Base-by-base conservation (phyloP, 2,113 vertebrate species). In the Perca fluviatilis region DNA sequence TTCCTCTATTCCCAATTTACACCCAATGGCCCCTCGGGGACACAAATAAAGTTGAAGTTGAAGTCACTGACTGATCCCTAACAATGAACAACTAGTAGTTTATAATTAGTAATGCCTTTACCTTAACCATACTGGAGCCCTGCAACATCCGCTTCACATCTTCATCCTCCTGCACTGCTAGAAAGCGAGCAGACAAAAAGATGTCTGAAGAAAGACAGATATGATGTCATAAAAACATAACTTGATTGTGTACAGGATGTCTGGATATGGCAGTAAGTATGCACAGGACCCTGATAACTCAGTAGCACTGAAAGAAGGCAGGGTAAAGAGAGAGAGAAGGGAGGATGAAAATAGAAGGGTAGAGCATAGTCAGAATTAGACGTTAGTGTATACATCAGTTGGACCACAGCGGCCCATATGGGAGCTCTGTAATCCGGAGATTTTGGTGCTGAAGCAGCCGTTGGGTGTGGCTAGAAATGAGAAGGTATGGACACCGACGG, bases 91-190 rank as follows among this genome's bases (percentile, higher is more conserved):
- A 53, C 21, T 36, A 18, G 2, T 5, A 6, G 14, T 61, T 58
- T 1, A 14, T 0, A 43, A 46, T 43, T 0, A n/a, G 6, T 1
- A 33, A 23, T 71, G 80, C 75, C 85, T 86, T 58, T 72, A 89
- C 87, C 77, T 89, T 99, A 74, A 95, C 85, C 88, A 99, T 95
- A 64, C 83, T 90, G 21, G 97, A 96, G 15, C 98, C 98, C 56
- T 86, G 94, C 53, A 98, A 88, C 97, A 99, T 97, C 88, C 82
- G 78, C 74, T 92, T 95, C 51, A 99, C 91, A 14, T 99, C 96
- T 50, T 97, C 96, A 9, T 99, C 96, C 46, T 98, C 96, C 0
- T 96, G 94, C 77, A 99, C 93, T 2, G 97, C 98, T 99, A 18
- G 6, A 86, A 43, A 64, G 21, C 7, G 81, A 64, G 83, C 13